These are phyloP conservation scores for Palaemon carinicauda DNA, from an alignment of 1,140 invertebrate species.

Conservation along the genomic window DNA sequence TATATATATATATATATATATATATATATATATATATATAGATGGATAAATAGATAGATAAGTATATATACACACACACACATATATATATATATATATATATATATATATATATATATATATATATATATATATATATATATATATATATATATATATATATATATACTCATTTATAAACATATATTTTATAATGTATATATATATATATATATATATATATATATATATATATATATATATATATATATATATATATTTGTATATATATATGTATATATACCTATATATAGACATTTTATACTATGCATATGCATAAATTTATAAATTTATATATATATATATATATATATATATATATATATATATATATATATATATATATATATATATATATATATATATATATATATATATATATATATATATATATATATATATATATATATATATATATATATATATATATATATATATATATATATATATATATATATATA, in stretches of 20 bases:
- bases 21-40: neutral
- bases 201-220: neutral
- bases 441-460: conserved; percentile 25
- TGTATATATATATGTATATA: conserved; percentile 22
- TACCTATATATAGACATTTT: conserved; percentile 15
- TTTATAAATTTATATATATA: conserved; percentile 12
- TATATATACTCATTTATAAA: conserved; percentile 9
- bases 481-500: neutral
- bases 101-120: neutral
- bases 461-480: conserved; percentile 26
- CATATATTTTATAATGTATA: too few relatives aligned
- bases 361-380: neutral
- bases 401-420: neutral
- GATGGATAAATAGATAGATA: too few relatives aligned
- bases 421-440: conserved; percentile 8
- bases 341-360: neutral
- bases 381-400: conserved; percentile 4
- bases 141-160: conserved; percentile 15
- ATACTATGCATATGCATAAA: neutral
- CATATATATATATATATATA: neutral
- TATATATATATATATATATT: conserved; percentile 17
- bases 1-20: neutral
- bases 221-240: neutral
- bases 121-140: neutral
- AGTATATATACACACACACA: neutral